Conservation (phyloP, 2,888 invertebrate species). For the Thecophora atra region DNA sequence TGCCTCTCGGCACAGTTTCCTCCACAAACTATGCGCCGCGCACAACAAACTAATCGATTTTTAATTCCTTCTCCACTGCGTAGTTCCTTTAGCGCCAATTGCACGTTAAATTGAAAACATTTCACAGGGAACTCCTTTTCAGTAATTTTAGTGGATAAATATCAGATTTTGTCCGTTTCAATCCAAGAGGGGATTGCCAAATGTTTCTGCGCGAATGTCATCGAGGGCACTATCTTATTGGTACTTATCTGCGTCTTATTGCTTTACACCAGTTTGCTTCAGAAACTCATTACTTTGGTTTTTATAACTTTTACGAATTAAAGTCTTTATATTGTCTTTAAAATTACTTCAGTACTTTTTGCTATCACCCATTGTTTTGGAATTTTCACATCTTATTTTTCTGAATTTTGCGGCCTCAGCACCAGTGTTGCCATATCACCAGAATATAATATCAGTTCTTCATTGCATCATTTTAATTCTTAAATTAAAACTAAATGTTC, state of each 20-base stretch:
- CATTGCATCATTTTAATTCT: too few relatives aligned
- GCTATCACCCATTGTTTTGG: not conserved
- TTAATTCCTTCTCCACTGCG: constrained; percentile 31
- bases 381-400: constrained; percentile 15
- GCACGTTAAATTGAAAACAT: constrained; percentile 13
- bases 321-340: not conserved
- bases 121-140: not conserved
- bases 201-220: not conserved
- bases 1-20: not conserved
- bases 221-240: not conserved
- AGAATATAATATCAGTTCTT: too few relatives aligned
- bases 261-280: not conserved
- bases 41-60: constrained; percentile 34
- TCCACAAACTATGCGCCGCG: constrained; percentile 21
- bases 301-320: not conserved
- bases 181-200: not conserved
- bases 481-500: too few relatives aligned
- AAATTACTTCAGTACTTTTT: not conserved
- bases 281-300: not conserved
- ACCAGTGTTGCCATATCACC: constrained; percentile 32
- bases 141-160: not conserved
- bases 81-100: constrained; percentile 32
- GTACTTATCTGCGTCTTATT: not conserved
- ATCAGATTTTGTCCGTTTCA: not conserved
- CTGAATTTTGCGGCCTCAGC: constrained; percentile 21